Base-by-base conservation (phyloP, 2,113 vertebrate genomes). In the Prionailurus bengalensis region DNA sequence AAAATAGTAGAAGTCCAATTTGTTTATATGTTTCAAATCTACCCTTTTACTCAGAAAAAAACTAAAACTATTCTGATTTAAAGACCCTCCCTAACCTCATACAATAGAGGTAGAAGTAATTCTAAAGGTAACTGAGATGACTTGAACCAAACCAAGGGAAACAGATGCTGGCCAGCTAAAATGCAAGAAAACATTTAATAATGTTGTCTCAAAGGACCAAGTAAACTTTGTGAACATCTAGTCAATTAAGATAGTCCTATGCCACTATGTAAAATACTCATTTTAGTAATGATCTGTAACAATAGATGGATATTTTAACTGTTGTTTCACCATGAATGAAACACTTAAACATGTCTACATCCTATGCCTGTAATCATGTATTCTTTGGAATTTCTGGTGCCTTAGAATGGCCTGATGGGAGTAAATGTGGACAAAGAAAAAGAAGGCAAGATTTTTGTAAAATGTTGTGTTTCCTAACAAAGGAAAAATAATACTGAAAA, bases 1-100 rank as follows among this genome's bases (percentile, higher is more conserved):
- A 95, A 94, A 97, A 16, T 58, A 71, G 1, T 55, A 55, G 58
- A 83, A 79, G 19, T 76, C 14, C 63, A 55, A 12, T 29, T 84
- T 13, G 1, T 70, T 94, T 66, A 63, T 19, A 33, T 39, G 14
- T 45, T 25, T 58, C 17, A 76, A 92, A 76, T 92, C 23, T 8
- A 63, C 51, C 15, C 71, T 63, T 89, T 53, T 13, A 70, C 4
- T 36, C 61, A n/a, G 5, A 6, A n/a, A 88, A 68, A 68, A 42
- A n/a, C 17, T 25, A 17, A 95, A 85, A 51, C 48, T 68, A 45
- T 33, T 8, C 63, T 71, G 9, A 29, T n/a, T 80, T 36, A 74
- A 86, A 87, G 31, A 53, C 1, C 21, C 48, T 42, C 16, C 1
- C 65, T 63, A 93, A 76, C 23, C 58, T 89, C 11, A 27, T 16